A percentile compares a stretch with the other conserved stretches of the same genome.
phyloP scores from a whole-genome alignment of 2,797 vertebrate genomes.

The Gymnoscopelus braueri region DNA sequence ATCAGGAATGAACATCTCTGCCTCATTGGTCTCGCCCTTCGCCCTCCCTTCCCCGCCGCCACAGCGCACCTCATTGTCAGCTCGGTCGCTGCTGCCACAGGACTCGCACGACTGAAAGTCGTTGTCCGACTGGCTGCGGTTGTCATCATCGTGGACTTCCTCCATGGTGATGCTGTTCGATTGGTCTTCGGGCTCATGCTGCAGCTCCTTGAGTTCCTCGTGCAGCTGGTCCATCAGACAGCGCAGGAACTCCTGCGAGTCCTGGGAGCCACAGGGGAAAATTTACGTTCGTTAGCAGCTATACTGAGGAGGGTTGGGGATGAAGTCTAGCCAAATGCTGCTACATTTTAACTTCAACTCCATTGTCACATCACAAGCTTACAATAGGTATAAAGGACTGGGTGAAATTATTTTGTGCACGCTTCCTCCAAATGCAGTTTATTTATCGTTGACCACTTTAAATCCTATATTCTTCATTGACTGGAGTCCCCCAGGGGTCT shows the following conservation, averaged over 20 bases:
- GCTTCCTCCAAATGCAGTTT: too few species aligned
- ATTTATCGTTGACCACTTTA: too few species aligned
- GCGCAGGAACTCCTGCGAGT: constrained; percentile 97
- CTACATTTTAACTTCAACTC: too few species aligned
- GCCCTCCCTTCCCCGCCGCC: constrained; percentile 53
- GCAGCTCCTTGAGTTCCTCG: constrained; percentile 93
- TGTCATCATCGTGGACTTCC: constrained; percentile 86
- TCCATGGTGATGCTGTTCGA: constrained; percentile 67
- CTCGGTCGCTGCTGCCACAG: constrained; percentile 89
- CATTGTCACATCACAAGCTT: too few species aligned
- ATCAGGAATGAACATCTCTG: constrained; percentile 90
- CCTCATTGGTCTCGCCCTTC: constrained; percentile 86
- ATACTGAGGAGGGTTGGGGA: background rate
- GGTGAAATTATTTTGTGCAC: too few species aligned
- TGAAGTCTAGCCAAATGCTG: too few species aligned
- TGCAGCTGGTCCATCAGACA: constrained; percentile 99
- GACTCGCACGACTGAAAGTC: constrained; percentile 96
- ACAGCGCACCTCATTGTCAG: constrained; percentile 83
- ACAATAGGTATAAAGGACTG: too few species aligned
- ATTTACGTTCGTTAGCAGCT: constrained; percentile 5
- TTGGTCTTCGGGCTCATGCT: constrained; percentile 86
- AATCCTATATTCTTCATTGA: too few species aligned
- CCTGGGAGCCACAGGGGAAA: constrained; percentile 73
- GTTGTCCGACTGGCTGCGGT: constrained; percentile 88
- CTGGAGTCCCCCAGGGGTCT: too few species aligned